phyloP scores from a whole-genome alignment of 2,888 invertebrate species.

The Eurois occulta region DNA sequence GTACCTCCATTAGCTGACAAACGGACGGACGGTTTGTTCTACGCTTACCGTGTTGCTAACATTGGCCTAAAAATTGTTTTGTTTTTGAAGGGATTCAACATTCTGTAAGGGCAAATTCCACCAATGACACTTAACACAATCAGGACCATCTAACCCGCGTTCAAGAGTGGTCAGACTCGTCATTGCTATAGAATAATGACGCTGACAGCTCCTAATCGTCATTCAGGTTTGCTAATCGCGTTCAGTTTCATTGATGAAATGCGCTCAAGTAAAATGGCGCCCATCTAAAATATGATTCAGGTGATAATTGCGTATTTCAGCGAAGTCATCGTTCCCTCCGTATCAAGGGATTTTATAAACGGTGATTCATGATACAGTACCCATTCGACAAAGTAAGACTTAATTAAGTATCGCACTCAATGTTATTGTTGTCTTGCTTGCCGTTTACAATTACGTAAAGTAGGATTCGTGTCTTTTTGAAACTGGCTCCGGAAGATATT shows the following conservation, averaged over 20 bases:
- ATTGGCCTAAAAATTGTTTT: conserved; percentile 67
- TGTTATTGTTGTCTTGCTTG: not conserved
- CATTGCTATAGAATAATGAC: not conserved
- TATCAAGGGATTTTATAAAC: conserved; percentile 14
- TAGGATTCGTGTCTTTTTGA: not conserved
- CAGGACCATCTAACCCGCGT: not conserved
- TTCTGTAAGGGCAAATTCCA: not conserved
- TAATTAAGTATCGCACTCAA: not conserved
- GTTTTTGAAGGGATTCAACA: not conserved
- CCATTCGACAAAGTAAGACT: not conserved
- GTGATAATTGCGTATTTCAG: conserved; percentile 12
- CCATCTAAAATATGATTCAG: not conserved
- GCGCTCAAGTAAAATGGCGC: not conserved
- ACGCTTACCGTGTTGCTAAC: conserved; percentile 54
- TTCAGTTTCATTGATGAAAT: not conserved
- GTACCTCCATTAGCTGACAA: conserved; percentile 52
- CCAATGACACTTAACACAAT: not conserved
- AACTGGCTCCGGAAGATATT: not conserved
- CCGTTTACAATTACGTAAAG: not conserved
- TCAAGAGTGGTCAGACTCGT: not conserved
- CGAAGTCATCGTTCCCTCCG: not conserved
- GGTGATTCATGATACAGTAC: conserved; percentile 8
- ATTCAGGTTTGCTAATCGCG: not conserved
- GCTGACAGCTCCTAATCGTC: not conserved
- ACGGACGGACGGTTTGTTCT: not conserved